phyloP scores from a whole-genome alignment of 1,140 invertebrate species.

The Gryllus bimaculatus region DNA sequence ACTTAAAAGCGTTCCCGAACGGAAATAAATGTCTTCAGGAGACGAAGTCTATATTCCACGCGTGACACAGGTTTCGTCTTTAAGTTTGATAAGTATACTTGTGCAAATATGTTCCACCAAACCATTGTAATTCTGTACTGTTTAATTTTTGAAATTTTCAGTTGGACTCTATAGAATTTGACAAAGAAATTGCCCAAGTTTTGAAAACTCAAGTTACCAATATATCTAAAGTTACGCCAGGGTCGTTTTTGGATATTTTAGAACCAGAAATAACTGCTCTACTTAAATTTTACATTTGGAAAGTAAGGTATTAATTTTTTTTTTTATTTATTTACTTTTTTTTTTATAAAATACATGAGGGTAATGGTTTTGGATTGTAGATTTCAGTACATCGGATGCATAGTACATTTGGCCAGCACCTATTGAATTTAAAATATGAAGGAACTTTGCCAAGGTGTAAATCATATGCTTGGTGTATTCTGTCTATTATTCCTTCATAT shows the following conservation, averaged over 20 bases:
- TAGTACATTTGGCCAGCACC: slow-evolving; percentile 50
- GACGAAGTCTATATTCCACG: not conserved
- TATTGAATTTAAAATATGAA: slow-evolving; percentile 48
- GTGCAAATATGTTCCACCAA: not conserved
- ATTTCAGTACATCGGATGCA: slow-evolving; percentile 42
- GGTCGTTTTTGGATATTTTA: slow-evolving; percentile 38
- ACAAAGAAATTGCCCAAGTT: slow-evolving; percentile 44
- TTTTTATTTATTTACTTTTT: not conserved
- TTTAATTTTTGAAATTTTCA: slow-evolving; percentile 31
- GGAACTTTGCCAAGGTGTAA: slow-evolving; percentile 37
- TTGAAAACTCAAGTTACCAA: slow-evolving; percentile 37
- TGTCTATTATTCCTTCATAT: slow-evolving; percentile 21
- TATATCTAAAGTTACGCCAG: slow-evolving; percentile 23
- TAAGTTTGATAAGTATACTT: not conserved
- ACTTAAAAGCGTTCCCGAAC: too few species aligned
- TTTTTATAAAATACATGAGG: not conserved
- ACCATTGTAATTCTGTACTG: too few species aligned
- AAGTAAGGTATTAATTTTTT: slow-evolving; percentile 20
- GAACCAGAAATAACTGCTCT: slow-evolving; percentile 47
- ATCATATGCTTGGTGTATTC: slow-evolving; percentile 20
- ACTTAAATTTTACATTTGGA: slow-evolving; percentile 44
- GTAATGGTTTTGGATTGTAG: slow-evolving; percentile 26
- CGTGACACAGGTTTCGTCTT: not conserved
- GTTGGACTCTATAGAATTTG: slow-evolving; percentile 45
- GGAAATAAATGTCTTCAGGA: too few species aligned